Base-by-base conservation (phyloP, 1,140 invertebrate genomes). In the Drosophila ercepeae region DNA sequence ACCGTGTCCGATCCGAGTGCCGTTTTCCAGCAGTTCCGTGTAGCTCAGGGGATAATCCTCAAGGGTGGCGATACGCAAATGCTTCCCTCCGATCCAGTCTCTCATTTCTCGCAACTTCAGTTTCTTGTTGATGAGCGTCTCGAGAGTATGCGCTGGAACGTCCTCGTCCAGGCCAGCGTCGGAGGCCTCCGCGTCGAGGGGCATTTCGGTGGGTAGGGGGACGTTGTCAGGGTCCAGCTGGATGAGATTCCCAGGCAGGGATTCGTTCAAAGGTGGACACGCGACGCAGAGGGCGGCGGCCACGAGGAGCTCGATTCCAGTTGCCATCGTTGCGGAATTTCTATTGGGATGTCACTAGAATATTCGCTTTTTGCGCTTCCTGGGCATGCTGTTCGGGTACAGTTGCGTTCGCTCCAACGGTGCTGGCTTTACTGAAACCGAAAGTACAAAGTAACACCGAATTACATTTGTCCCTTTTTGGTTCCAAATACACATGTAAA, bases 11-110 rank as follows among this genome's bases (percentile, higher is more conserved):
- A 92, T 60, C 1, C 93, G 55, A 0, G 88, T 93, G 2, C 93
- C 94, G 90, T 95, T 94, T 14, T 78, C 88, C n/a, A 90, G 58
- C 3, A 89, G 23, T 14, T 91, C 78, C 0, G 92, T 91, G 76
- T 93, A 94, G 76, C 94, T 94, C 25, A 95, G 70, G 1, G 94
- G 94, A 51, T 92, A 93, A 90, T 95, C 94, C 93, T 95, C 81
- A 0, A 91, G 51, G 3, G 90, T 91, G 21, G 78, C 88, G 44
- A 91, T 90, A 5, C 52, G 60, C 45, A 91, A 50, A 58, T 91
- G 84, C n/a, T 69, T 67, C 7, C 89, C 90, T 44, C 79, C 90
- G 11, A 91, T 75, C 83, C 83, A 91, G 14, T 82, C 36, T 5
- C 61, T 52, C 60, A 91, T 60, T 9, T 65, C 54, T 2, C 64